A percentile compares a stretch with the other conserved stretches of the same genome.
Conservation (phyloP, 2,888 invertebrate genomes). For the Marronus borbonicus region DNA sequence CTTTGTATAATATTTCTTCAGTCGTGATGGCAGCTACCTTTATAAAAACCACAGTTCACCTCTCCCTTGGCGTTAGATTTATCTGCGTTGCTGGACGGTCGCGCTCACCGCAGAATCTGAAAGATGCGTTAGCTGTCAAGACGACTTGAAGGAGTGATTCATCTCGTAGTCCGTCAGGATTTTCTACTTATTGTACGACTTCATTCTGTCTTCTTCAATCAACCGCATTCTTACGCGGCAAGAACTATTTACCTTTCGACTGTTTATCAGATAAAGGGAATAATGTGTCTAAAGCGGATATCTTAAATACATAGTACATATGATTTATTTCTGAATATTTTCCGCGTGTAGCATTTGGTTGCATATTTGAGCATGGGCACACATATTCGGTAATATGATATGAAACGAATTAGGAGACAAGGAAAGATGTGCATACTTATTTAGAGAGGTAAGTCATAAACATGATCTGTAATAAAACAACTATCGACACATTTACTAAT, state of each 20-base stretch:
- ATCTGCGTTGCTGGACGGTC: constrained; percentile 28
- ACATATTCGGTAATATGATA: too few species aligned
- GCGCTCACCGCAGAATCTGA: constrained; percentile 32
- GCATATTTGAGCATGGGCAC: too few species aligned
- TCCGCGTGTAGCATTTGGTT: too few species aligned
- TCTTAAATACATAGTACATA: background rate
- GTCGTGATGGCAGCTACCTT: background rate
- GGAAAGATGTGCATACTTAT: too few species aligned
- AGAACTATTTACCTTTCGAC: constrained; percentile 16
- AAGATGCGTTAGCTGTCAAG: constrained; percentile 54
- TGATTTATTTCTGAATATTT: too few species aligned
- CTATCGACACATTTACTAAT: too few species aligned
- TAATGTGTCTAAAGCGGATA: background rate
- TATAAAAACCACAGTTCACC: background rate
- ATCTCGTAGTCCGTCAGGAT: constrained; percentile 54
- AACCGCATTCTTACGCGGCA: background rate
- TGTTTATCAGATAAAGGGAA: background rate
- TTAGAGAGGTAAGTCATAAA: too few species aligned
- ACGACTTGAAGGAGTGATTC: constrained; percentile 58
- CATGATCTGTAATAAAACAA: too few species aligned
- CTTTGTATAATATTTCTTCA: too few species aligned
- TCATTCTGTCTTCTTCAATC: background rate
- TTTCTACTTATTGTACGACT: constrained; percentile 44
- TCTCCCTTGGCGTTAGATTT: constrained; percentile 16
- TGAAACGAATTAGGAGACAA: too few species aligned